Conservation (phyloP, 2,888 invertebrate species). For the Ectemnius lituratus region DNA sequence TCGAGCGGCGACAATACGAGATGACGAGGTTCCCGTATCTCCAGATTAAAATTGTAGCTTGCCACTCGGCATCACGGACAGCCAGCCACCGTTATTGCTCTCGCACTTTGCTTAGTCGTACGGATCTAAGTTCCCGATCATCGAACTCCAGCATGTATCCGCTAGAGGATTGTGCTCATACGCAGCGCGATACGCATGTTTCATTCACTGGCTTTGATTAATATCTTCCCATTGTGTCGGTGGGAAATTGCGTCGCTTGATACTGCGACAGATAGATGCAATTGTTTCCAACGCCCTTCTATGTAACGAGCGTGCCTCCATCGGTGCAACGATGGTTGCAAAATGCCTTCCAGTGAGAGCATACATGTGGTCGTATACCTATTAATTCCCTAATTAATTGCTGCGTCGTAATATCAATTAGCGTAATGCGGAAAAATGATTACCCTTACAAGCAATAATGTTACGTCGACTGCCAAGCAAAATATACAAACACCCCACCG, state of each 20-base stretch:
- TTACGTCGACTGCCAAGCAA: not conserved
- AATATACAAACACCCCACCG: not conserved
- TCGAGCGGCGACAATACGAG: slow-evolving; percentile 38
- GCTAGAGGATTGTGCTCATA: no score
- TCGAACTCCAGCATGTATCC: no score
- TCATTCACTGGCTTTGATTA: no score
- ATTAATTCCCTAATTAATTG: slow-evolving; percentile 4
- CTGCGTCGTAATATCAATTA: not conserved
- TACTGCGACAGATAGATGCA: not conserved
- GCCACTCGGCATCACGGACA: no score
- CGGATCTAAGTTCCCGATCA: no score
- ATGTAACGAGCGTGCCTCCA: not conserved
- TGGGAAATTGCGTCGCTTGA: no score
- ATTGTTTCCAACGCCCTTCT: not conserved
- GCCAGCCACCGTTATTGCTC: no score
- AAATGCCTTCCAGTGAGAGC: not conserved
- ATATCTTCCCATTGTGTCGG: no score
- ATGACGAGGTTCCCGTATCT: no score
- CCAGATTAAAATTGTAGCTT: no score
- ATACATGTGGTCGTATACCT: not conserved
- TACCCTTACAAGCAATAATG: not conserved
- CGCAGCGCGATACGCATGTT: no score
- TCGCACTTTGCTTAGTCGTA: no score
- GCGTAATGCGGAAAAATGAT: slow-evolving; percentile 3
- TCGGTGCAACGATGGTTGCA: not conserved